These are phyloP conservation scores for Halcyon smyrnensis DNA, from an alignment of 2,797 vertebrate genomes.

Conservation along the genomic window DNA sequence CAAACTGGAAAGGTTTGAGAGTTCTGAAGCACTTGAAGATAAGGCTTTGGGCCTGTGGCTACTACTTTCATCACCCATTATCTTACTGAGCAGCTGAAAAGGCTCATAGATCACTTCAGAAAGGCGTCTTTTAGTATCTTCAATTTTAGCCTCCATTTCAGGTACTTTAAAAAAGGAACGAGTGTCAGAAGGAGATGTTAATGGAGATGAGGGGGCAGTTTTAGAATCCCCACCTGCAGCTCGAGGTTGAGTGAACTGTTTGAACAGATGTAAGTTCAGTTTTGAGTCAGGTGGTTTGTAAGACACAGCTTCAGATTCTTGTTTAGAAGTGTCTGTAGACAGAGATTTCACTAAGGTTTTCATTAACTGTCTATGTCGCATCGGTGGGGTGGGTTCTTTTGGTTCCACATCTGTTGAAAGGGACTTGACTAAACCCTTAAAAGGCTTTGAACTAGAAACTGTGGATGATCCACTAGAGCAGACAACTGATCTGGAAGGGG, in stretches of 20 bases:
- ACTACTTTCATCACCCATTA: conserved; percentile 92
- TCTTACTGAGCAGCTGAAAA: conserved; percentile 94
- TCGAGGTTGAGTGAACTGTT: conserved; percentile 94
- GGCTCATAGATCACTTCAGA: conserved; percentile 96
- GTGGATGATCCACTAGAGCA: conserved; percentile 79
- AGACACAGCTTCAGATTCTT: conserved; percentile 84
- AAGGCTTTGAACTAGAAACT: conserved; percentile 85
- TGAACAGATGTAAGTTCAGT: conserved; percentile 94
- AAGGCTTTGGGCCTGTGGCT: conserved; percentile 90
- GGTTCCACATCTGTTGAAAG: conserved; percentile 90
- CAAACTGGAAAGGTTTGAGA: conserved; percentile 84
- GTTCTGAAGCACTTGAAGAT: conserved; percentile 93
- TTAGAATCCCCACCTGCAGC: conserved; percentile 88
- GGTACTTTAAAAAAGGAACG: conserved; percentile 97
- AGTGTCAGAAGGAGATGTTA: conserved; percentile 88
- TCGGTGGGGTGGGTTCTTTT: conserved; percentile 81
- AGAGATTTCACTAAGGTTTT: conserved; percentile 95
- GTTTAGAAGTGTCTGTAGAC: conserved; percentile 91
- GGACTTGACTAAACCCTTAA: conserved; percentile 89
- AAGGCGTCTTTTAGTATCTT: conserved; percentile 95
- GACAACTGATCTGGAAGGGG: conserved; percentile 83
- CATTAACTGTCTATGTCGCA: conserved; percentile 90
- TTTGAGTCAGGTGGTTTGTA: conserved; percentile 88
- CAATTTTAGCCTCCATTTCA: conserved; percentile 96
- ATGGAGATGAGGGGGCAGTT: conserved; percentile 92